phyloP scores from a whole-genome alignment of 2,797 vertebrate species.

The Melanotaenia maccullochi region DNA sequence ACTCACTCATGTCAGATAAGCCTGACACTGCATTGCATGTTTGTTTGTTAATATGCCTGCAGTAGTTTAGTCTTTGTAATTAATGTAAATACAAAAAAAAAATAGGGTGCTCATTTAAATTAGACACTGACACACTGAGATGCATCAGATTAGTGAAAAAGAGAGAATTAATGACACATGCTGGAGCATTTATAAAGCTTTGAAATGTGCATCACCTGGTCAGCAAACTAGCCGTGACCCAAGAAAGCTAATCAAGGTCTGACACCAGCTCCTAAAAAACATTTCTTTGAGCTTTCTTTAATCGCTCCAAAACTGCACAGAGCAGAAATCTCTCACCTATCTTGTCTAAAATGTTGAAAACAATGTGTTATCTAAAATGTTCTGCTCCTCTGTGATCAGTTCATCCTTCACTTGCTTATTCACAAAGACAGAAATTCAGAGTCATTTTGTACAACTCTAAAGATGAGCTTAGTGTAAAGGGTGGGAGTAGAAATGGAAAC shows the following conservation, averaged over 20 bases:
- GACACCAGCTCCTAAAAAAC: neutral
- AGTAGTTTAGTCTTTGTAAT: neutral
- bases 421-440: slow-evolving; percentile 3
- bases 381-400: neutral
- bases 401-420: neutral
- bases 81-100: neutral
- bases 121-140: neutral
- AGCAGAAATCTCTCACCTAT: neutral
- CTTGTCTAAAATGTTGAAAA: neutral
- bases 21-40: neutral
- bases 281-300: neutral
- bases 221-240: neutral
- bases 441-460: neutral
- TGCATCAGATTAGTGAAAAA: neutral
- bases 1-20: neutral
- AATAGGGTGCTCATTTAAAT: neutral
- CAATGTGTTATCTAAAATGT: slow-evolving; percentile 1
- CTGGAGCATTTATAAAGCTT: neutral
- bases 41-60: neutral
- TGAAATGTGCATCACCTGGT: neutral
- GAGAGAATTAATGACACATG: neutral
- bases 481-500: neutral
- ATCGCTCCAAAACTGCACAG: neutral
- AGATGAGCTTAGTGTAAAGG: neutral
- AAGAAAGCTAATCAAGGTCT: neutral